These are phyloP conservation scores for Heterotilapia buettikoferi DNA, from an alignment of 2,113 vertebrate species.

Conservation along the genomic window DNA sequence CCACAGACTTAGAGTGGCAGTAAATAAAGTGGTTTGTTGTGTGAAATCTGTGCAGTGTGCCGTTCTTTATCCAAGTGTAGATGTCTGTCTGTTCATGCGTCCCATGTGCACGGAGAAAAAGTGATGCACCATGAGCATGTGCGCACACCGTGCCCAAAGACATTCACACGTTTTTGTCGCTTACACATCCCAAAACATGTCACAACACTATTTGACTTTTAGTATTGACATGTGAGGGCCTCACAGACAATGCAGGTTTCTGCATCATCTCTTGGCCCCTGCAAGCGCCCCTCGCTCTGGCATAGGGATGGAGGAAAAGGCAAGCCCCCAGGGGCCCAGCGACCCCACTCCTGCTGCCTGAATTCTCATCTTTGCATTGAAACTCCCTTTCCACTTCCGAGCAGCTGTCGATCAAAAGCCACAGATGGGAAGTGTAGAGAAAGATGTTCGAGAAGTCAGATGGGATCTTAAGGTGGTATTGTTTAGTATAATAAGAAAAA, in stretches of 20 bases:
- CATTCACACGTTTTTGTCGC: conserved; percentile 3
- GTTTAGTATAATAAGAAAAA: background rate
- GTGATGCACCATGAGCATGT: background rate
- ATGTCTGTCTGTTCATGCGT: background rate
- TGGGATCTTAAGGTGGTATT: background rate
- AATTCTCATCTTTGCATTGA: conserved; percentile 51
- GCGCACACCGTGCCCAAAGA: background rate
- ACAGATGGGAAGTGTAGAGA: conserved; percentile 64
- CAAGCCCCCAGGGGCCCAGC: background rate
- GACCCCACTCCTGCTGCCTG: conserved; percentile 42
- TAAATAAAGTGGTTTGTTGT: conserved; percentile 7
- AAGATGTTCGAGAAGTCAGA: background rate
- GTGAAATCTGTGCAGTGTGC: background rate
- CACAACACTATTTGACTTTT: conserved; percentile 50
- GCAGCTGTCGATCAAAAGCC: conserved; percentile 67
- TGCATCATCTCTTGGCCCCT: background rate
- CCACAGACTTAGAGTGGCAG: conserved; percentile 3
- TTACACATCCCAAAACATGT: conserved; percentile 3
- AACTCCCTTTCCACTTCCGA: conserved; percentile 30
- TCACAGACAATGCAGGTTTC: conserved; percentile 26
- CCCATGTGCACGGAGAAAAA: background rate
- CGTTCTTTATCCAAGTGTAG: background rate
- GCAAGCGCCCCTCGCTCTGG: background rate
- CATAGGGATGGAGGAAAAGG: background rate
- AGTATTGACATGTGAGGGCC: conserved; percentile 1